Base-by-base conservation (phyloP, 1,140 invertebrate genomes). In the Heliconius himera region DNA sequence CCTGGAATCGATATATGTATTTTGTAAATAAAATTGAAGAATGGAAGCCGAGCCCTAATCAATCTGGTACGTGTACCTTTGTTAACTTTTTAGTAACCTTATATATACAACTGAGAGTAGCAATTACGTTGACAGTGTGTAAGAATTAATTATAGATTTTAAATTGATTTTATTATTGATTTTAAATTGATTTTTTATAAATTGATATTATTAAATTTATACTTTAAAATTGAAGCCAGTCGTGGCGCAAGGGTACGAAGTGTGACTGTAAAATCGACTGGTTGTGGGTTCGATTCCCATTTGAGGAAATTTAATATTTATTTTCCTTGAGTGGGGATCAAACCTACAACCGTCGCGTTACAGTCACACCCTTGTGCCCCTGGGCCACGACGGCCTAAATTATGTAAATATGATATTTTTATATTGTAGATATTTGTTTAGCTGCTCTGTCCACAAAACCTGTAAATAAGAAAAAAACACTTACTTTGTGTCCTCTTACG, bases 341-440 rank as follows among this genome's bases (percentile, higher is more conserved):
- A 26, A 26, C 26, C 26, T 26, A 26, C 26, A 26, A 26, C 26
- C 26, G 26, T 26, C 26, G 26, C 26, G 26, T 26, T 26, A 26
- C 26, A 26, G 26, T 26, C 26, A 26, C 1, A 26, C 26, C 26
- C 26, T 26, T 26, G 26, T 26, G 26, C 26, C 26, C 26, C 26
- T 26, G 26, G 26, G 26, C 26, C 26, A 1, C 26, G 26, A 26
- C 26, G 26, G 1, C 26, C 26, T 26, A 26, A 26, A 1, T 26
- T 26, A 26, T 1, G 26, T 22, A 60, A 60, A 60, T 22, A 22
- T 22, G 1, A 2, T 0, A 13, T 66, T 66, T 29, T 1, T 29
- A 66, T 56, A 80, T 85, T 86, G 33, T 66, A 91, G 89, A 89
- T 81, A 36, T 60, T 22, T 91, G 89, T 70, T 71, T 90, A 36